These are phyloP conservation scores for Ailurus styani DNA, from an alignment of 2,113 vertebrate species.

Conservation along the genomic window DNA sequence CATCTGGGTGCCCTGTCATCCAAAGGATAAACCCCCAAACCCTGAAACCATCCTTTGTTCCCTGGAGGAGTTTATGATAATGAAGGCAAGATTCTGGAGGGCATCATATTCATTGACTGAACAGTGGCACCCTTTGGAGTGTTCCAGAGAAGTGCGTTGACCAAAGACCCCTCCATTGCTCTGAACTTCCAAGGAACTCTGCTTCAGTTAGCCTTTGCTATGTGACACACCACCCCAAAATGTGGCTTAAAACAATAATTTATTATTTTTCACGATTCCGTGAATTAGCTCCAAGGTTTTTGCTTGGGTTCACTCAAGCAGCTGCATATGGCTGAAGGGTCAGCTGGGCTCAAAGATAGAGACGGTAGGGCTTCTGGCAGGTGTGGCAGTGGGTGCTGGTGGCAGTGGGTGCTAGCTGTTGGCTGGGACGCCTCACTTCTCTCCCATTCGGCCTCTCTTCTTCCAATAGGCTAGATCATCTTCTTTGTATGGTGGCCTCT, in stretches of 20 bases:
- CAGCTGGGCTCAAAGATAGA: neutral
- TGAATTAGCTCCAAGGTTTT: neutral
- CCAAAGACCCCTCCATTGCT: neutral
- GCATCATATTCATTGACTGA: too few relatives aligned
- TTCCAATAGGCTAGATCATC: neutral
- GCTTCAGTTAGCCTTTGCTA: neutral
- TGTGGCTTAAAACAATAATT: neutral
- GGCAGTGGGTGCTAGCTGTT: neutral
- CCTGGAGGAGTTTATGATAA: neutral
- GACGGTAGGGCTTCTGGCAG: rapidly evolving
- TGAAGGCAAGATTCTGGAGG: neutral
- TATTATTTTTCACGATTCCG: neutral
- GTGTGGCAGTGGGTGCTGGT: neutral
- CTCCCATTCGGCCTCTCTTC: neutral
- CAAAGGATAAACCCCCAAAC: neutral
- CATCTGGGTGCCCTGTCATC: neutral
- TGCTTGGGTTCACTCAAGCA: neutral
- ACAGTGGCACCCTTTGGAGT: neutral
- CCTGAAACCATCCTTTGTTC: neutral
- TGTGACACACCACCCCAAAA: neutral
- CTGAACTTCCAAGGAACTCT: neutral
- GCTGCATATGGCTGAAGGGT: too few relatives aligned
- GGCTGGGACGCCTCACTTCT: neutral
- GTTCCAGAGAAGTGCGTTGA: neutral
- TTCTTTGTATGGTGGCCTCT: neutral